Evolutionary conservation across 2,888 invertebrate species (phyloP), one percentile per base, ranked within the genome.

Genomic region (Muschampia staudingeri): DNA sequence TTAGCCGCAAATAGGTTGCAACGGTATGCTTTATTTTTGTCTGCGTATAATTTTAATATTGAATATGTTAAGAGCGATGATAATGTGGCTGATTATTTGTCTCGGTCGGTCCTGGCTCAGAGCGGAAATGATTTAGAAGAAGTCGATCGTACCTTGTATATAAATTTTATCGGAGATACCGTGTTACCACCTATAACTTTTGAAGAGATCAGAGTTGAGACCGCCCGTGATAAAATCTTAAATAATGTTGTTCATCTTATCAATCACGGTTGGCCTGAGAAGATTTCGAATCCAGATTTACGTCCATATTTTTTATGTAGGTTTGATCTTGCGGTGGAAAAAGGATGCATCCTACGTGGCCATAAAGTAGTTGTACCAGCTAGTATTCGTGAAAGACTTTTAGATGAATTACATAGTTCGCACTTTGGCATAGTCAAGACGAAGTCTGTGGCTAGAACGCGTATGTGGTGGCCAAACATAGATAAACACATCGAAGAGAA

Each of bases 1-100:
- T 8, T 52, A n/a, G 52, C 52, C n/a, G 52, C 52, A n/a, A 52
- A 52, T 52, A 52, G 52, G n/a, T 52, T 52, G n/a, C 52, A 52
- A 52, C 52, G 52, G 7, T 52, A 52, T 52, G 52, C 52, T 52
- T n/a, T 52, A 52, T 52, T 52, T 8, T 52, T 52, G 52, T 52
- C 52, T n/a, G 52, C 48, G 48, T 48, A 48, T 48, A 48, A 48
- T 48, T 48, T 48, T 48, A 48, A 48, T 16, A 48, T 48, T 48
- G 16, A 48, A 48, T 48, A 48, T 6, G 48, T 48, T 6, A 48
- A 48, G 16, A 16, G 48, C 16, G 48, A 48, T 16, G 6, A 48
- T 48, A 48, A 48, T 16, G 48, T 48, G 48, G 48, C 48, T 48
- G 48, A 48, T 48, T 48, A 48, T 16, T 48, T 48, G 48, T 48